Evolutionary conservation across 1,140 invertebrate species (phyloP).

Genomic region (Holcopasites calliopsidis): DNA sequence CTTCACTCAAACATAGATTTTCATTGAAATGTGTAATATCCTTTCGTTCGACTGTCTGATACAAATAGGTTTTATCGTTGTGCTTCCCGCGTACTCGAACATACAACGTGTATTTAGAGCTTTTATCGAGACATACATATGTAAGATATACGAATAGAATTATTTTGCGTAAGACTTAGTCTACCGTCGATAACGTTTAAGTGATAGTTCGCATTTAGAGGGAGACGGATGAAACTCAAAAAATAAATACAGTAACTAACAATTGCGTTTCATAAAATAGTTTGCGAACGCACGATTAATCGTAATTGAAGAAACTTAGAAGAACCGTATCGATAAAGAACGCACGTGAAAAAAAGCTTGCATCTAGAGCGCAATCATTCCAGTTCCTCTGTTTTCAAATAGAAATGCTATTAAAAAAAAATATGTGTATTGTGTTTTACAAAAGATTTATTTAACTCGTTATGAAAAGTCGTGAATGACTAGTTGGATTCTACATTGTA

Average conservation of each 20-base stretch:
- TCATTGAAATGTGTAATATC: slow-evolving; percentile 50
- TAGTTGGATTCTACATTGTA: slow-evolving; percentile 59
- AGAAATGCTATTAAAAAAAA: slow-evolving; percentile 34
- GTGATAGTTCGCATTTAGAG: slow-evolving; percentile 23
- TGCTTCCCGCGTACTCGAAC: slow-evolving; percentile 54
- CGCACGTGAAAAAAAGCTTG: neutral
- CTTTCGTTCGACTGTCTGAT: slow-evolving; percentile 45
- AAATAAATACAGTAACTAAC: neutral
- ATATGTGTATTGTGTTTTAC: slow-evolving; percentile 26
- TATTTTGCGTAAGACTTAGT: slow-evolving; percentile 40
- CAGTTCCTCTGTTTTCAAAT: neutral
- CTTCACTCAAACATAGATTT: neutral
- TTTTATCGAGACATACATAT: slow-evolving; percentile 46
- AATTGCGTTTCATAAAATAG: neutral
- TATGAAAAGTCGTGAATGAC: slow-evolving; percentile 59
- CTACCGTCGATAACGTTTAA: slow-evolving; percentile 28
- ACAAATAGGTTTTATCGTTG: slow-evolving; percentile 56
- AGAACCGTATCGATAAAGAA: neutral
- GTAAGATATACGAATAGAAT: slow-evolving; percentile 51
- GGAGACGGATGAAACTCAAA: slow-evolving; percentile 11
- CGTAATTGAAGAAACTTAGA: neutral
- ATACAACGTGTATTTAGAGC: slow-evolving; percentile 51
- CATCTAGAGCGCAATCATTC: neutral
- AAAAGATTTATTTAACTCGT: slow-evolving; percentile 50
- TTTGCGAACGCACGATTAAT: neutral